Percentiles rank a stretch among this genome's conserved stretches.
These are phyloP conservation scores for Miltochrista miniata DNA, from an alignment of 2,888 invertebrate species.

Conservation along the genomic window DNA sequence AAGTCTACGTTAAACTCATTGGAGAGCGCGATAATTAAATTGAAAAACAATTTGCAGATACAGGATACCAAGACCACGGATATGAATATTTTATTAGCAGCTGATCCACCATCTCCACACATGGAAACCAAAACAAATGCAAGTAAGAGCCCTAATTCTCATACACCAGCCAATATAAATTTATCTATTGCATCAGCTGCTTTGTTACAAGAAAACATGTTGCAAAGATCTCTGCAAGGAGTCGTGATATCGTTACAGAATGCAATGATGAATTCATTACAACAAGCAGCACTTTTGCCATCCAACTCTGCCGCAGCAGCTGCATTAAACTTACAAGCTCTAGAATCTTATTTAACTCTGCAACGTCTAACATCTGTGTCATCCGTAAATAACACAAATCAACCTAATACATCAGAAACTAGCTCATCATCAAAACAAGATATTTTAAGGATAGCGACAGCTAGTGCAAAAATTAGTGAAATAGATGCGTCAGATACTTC, in stretches of 20 bases:
- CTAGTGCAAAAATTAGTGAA: conserved; percentile 79
- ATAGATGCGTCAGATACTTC: conserved; percentile 66
- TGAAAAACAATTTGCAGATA: conserved; percentile 80
- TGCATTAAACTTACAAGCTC: conserved; percentile 92
- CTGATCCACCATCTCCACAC: conserved; percentile 65
- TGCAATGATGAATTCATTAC: conserved; percentile 92
- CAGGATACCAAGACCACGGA: conserved; percentile 74
- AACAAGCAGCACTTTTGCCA: conserved; percentile 92
- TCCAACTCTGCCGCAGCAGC: conserved; percentile 93
- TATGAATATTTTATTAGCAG: conserved; percentile 65
- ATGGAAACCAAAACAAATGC: conserved; percentile 63
- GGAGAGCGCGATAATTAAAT: conserved; percentile 81
- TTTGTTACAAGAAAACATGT: conserved; percentile 84
- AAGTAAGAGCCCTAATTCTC: conserved; percentile 75
- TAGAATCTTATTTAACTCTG: conserved; percentile 93
- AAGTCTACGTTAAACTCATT: conserved; percentile 77
- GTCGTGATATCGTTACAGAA: conserved; percentile 92
- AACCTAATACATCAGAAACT: conserved; percentile 60
- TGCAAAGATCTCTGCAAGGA: conserved; percentile 90
- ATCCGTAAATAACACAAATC: conserved; percentile 72
- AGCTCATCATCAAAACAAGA: conserved; percentile 84
- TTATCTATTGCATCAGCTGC: conserved; percentile 85
- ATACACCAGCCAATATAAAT: conserved; percentile 67
- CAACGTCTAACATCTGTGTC: conserved; percentile 90
- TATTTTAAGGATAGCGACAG: conserved; percentile 86